A percentile compares a stretch with the other conserved stretches of the same genome.
Evolutionary conservation across 2,888 invertebrate genomes (phyloP).

Genomic region (Mylabris sibirica): DNA sequence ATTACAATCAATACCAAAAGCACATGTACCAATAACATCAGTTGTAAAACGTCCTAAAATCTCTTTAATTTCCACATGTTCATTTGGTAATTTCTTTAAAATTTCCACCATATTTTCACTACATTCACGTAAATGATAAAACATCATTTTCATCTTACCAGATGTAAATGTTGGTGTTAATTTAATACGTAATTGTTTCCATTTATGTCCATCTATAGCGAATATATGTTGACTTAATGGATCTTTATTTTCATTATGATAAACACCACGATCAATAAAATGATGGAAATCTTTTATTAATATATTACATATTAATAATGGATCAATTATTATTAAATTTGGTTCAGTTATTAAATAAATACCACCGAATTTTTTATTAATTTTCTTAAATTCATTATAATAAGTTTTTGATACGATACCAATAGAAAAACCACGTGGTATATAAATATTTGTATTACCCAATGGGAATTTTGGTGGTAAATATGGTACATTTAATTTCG

Average conservation of each 20-base stretch:
- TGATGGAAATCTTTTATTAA: slow-evolving; percentile 67
- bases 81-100: slow-evolving; percentile 37
- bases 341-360: slow-evolving; percentile 22
- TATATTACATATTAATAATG: slow-evolving; percentile 53
- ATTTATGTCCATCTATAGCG: slow-evolving; percentile 63
- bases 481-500: neutral
- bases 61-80: slow-evolving; percentile 29
- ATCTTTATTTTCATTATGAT: slow-evolving; percentile 65
- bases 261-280: slow-evolving; percentile 69
- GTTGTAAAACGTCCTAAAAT: slow-evolving; percentile 27
- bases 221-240: slow-evolving; percentile 67
- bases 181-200: slow-evolving; percentile 69
- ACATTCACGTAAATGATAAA: slow-evolving; percentile 48
- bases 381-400: slow-evolving; percentile 22
- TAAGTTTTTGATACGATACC: slow-evolving; percentile 2
- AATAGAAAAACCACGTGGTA: neutral
- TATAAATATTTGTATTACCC: neutral
- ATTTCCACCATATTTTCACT: neutral
- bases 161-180: slow-evolving; percentile 53
- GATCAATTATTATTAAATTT: slow-evolving; percentile 20
- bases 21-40: slow-evolving; percentile 57
- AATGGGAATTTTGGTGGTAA: slow-evolving; percentile 9
- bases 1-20: slow-evolving; percentile 68
- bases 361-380: slow-evolving; percentile 17
- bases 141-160: slow-evolving; percentile 70